These are phyloP conservation scores for Drosophila ercepeae DNA, from an alignment of 1,140 invertebrate species.

Conservation along the genomic window DNA sequence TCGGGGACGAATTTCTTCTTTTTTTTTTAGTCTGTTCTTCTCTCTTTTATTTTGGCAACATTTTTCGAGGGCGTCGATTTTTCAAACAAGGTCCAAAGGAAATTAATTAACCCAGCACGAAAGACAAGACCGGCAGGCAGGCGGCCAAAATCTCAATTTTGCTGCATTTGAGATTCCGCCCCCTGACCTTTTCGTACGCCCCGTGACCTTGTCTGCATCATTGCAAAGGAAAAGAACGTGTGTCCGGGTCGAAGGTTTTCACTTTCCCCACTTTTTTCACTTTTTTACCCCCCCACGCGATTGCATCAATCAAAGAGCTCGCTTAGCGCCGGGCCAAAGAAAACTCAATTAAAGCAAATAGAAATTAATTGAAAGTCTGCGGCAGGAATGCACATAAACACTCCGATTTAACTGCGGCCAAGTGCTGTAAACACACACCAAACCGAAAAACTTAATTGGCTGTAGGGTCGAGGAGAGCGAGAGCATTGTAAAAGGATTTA, in stretches of 20 bases:
- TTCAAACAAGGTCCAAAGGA: conserved; percentile 41
- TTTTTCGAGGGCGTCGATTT: conserved; percentile 27
- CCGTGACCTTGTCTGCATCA: conserved; percentile 52
- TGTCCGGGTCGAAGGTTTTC: conserved; percentile 51
- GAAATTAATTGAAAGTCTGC: conserved; percentile 70
- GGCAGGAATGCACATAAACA: conserved; percentile 42
- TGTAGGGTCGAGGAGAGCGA: neutral
- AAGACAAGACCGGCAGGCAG: conserved; percentile 3
- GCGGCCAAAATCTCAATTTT: conserved; percentile 14
- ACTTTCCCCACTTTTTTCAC: conserved; percentile 37
- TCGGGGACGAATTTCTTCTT: conserved; percentile 21
- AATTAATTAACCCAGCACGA: conserved; percentile 61
- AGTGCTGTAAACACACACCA: conserved; percentile 24
- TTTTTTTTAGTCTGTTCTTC: conserved; percentile 21
- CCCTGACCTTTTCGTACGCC: neutral
- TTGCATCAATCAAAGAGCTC: conserved; percentile 68
- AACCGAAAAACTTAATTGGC: conserved; percentile 37
- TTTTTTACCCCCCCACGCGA: conserved; percentile 12
- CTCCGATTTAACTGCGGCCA: conserved; percentile 28
- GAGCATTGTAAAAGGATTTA: conserved; percentile 34
- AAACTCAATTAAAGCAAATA: conserved; percentile 76
- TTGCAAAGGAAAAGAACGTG: conserved; percentile 46
- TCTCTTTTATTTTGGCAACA: conserved; percentile 30
- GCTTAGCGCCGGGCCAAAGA: conserved; percentile 46
- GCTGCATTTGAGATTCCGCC: conserved; percentile 12